A percentile compares a stretch with the other conserved stretches of the same genome.
These are phyloP conservation scores for Spermophilus dauricus DNA, from an alignment of 2,113 vertebrate species.

Conservation along the genomic window DNA sequence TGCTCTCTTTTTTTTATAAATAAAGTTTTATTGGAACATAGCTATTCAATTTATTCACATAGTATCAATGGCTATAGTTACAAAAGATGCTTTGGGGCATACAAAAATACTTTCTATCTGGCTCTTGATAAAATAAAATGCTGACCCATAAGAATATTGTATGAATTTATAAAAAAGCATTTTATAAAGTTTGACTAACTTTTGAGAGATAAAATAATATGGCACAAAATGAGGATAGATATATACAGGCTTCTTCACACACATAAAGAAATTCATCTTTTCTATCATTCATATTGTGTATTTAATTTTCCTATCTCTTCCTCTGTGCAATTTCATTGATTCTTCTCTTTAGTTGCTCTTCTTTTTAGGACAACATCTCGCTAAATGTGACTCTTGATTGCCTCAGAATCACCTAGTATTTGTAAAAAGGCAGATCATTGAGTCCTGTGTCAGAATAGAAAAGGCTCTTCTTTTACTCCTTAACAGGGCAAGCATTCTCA, in stretches of 20 bases:
- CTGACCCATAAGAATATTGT: neutral
- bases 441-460: neutral
- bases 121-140: neutral
- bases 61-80: neutral
- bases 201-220: neutral
- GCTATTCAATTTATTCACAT: neutral
- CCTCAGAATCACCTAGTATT: neutral
- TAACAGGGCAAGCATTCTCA: neutral
- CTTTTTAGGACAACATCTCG: neutral
- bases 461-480: neutral
- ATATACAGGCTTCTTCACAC: neutral
- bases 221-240: neutral
- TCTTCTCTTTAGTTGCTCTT: neutral
- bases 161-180: neutral
- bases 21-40: neutral
- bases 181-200: conserved; percentile 23
- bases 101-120: neutral
- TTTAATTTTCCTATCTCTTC: neutral
- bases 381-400: neutral
- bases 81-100: neutral
- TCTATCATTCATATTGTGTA: neutral
- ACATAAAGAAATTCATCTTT: neutral
- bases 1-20: neutral
- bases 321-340: neutral
- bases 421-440: neutral